These are phyloP conservation scores for Pseudomugil tenellus DNA, from an alignment of 2,797 vertebrate species.

Conservation along the genomic window DNA sequence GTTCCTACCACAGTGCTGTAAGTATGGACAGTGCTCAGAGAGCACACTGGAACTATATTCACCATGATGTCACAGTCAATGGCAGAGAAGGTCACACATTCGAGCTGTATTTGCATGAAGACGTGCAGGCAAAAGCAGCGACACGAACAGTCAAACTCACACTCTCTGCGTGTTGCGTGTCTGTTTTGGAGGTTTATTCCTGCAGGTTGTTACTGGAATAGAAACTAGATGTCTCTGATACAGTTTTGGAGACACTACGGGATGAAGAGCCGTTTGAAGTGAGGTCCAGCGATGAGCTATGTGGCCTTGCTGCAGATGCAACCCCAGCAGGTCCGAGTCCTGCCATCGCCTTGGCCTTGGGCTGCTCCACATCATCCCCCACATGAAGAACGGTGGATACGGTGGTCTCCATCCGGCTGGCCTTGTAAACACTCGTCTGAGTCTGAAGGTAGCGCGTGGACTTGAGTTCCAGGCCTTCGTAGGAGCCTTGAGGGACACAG, in stretches of 20 bases:
- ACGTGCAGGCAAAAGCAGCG: constrained; percentile 21
- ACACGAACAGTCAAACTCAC: constrained; percentile 26
- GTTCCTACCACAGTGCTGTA: neutral
- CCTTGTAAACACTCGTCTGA: constrained; percentile 92
- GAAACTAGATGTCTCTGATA: constrained; percentile 92
- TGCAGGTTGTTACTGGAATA: constrained; percentile 88
- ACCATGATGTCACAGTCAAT: constrained; percentile 23
- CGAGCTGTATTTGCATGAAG: constrained; percentile 14
- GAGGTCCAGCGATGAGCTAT: constrained; percentile 86
- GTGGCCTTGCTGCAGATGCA: constrained; percentile 23
- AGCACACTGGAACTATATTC: constrained; percentile 20
- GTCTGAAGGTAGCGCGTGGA: constrained; percentile 91
- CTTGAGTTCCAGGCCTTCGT: constrained; percentile 94
- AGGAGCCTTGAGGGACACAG: constrained; percentile 82
- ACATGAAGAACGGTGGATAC: constrained; percentile 84
- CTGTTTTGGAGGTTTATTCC: constrained; percentile 52
- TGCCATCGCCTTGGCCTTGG: constrained; percentile 65
- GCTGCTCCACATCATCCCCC: constrained; percentile 79
- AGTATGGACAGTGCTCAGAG: constrained; percentile 11
- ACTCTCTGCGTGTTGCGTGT: constrained; percentile 17
- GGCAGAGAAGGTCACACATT: constrained; percentile 32
- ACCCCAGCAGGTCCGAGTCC: constrained; percentile 16
- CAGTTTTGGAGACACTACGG: constrained; percentile 89
- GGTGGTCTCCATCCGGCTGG: constrained; percentile 90
- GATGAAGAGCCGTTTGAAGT: constrained; percentile 92